phyloP scores from a whole-genome alignment of 2,888 invertebrate species.

The Eulithis prunata region DNA sequence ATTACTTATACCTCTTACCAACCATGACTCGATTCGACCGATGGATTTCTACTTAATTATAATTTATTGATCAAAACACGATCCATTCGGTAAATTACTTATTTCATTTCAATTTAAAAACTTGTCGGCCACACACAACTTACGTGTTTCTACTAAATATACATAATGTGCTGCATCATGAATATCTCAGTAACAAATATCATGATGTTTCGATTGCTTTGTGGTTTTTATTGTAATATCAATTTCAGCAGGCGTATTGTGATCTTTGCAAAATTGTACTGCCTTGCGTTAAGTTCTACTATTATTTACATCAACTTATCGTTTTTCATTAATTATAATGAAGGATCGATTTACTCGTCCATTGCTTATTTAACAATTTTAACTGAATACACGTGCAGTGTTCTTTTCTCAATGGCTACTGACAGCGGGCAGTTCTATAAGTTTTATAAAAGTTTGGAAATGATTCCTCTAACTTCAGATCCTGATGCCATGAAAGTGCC shows the following conservation, averaged over 20 bases:
- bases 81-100: background rate
- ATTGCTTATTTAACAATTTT: background rate
- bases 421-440: background rate
- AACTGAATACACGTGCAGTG: background rate
- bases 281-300: background rate
- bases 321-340: background rate
- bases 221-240: constrained; percentile 1
- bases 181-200: background rate
- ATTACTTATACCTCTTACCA: no score
- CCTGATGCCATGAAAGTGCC: background rate
- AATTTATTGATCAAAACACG: no score
- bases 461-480: background rate
- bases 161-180: background rate
- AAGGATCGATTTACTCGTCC: background rate
- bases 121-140: background rate
- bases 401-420: background rate
- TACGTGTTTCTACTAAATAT: background rate
- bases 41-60: no score
- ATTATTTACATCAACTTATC: background rate
- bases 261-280: background rate
- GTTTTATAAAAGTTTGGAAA: background rate
- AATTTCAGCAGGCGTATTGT: background rate
- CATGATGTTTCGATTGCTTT: background rate
- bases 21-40: no score
- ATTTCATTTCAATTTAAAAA: background rate